phyloP scores from a whole-genome alignment of 2,797 vertebrate genomes.

The Sebastes melanostomus region DNA sequence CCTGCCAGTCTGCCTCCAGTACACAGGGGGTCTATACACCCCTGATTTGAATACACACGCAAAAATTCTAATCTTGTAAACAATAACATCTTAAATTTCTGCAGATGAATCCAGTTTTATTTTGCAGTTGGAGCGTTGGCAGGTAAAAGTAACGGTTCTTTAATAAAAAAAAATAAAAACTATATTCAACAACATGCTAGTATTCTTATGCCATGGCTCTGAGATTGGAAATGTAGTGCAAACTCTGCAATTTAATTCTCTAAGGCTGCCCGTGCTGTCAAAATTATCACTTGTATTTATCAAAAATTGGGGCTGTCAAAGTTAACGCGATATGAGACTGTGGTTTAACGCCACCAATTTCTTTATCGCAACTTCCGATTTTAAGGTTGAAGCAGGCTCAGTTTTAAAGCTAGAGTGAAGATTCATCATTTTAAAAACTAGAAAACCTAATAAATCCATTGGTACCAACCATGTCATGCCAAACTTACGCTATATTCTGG shows the following conservation, averaged over 20 bases:
- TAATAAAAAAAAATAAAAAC: slow-evolving; percentile 21
- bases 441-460: no score
- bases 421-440: no score
- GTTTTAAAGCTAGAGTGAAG: no score
- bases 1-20: slow-evolving; percentile 73
- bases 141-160: background rate
- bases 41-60: slow-evolving; percentile 49
- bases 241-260: background rate
- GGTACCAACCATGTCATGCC: no score
- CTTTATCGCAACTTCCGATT: no score
- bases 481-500: no score
- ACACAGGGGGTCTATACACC: slow-evolving; percentile 61
- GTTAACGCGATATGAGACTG: no score
- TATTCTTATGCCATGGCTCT: background rate
- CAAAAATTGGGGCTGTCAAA: background rate
- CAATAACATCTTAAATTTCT: slow-evolving; percentile 24
- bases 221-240: background rate
- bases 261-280: background rate
- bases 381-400: no score
- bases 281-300: background rate
- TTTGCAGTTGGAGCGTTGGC: background rate
- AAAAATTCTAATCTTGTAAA: slow-evolving; percentile 36
- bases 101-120: background rate
- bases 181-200: background rate
- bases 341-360: no score